Percentiles rank a stretch among this genome's conserved stretches.
Conservation (phyloP, 1,140 invertebrate species). For the Leptoteleia sp. region DNA sequence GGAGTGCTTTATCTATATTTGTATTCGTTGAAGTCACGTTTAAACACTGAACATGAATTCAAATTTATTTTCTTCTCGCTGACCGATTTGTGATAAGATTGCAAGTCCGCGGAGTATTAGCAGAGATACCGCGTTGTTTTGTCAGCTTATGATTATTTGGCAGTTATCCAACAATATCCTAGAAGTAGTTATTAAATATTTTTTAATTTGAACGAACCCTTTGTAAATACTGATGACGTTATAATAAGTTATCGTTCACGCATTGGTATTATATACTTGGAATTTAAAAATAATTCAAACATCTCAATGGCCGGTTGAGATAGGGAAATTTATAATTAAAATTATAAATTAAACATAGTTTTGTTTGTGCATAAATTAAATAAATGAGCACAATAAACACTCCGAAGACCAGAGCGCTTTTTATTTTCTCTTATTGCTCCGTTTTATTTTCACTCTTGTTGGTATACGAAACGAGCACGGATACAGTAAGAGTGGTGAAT, state of each 20-base stretch:
- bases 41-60: conserved; percentile 66
- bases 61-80: conserved; percentile 54
- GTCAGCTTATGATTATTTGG: background rate
- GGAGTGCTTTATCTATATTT: conserved; percentile 24
- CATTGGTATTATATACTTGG: background rate
- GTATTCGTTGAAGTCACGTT: conserved; percentile 46
- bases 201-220: conserved; percentile 7
- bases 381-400: too few relatives aligned
- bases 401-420: too few relatives aligned
- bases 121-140: conserved; percentile 7
- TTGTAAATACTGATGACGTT: conserved; percentile 9
- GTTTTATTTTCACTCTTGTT: too few relatives aligned
- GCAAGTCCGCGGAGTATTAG: conserved; percentile 23
- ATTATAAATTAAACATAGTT: too few relatives aligned
- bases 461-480: too few relatives aligned
- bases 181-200: conserved; percentile 6
- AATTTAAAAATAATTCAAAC: conserved; percentile 7
- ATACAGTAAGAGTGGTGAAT: too few relatives aligned
- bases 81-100: conserved; percentile 65
- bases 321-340: too few relatives aligned
- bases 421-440: too few relatives aligned
- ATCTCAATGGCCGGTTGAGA: too few relatives aligned
- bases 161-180: conserved; percentile 25
- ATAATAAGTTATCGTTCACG: background rate
- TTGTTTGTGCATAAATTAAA: too few relatives aligned